Percentiles rank a stretch among this genome's conserved stretches.
These are phyloP conservation scores for Baryphthengus martii DNA, from an alignment of 2,113 vertebrate species.

Conservation along the genomic window DNA sequence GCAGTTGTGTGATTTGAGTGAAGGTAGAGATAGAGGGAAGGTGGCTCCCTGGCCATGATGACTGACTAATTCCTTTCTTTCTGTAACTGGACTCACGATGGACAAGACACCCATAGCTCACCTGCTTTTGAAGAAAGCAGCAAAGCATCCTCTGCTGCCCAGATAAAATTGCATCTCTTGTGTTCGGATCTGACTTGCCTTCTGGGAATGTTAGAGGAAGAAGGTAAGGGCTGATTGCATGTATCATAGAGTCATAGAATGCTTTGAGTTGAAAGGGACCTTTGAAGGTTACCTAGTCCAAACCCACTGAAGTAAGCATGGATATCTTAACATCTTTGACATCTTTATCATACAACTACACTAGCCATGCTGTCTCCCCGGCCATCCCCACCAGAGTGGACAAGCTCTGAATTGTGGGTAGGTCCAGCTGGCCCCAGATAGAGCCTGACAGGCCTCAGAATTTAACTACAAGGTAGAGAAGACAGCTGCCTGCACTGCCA, in stretches of 20 bases:
- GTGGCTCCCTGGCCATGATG: not conserved
- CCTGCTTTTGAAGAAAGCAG: not conserved
- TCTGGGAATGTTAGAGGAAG: not conserved
- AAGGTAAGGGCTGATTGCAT: not conserved
- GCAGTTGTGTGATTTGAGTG: not conserved
- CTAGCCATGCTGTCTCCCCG: not conserved
- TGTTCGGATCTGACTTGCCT: not conserved
- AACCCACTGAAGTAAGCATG: not conserved
- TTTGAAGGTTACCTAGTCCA: not conserved
- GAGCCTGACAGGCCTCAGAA: not conserved
- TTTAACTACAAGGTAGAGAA: not conserved
- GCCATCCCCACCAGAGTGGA: not conserved
- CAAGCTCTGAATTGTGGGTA: not conserved
- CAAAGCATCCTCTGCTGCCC: not conserved
- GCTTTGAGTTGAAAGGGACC: not conserved
- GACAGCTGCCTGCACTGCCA: not conserved
- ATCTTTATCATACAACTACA: not conserved
- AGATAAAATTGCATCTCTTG: rapidly evolving
- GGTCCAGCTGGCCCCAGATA: not conserved
- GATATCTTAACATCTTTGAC: not conserved
- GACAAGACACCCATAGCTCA: rapidly evolving
- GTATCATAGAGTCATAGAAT: not conserved
- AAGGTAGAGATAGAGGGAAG: not conserved
- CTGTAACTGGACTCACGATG: not conserved
- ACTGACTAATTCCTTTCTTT: not conserved